Conservation (phyloP, 53 echinoderm and acorn worm genomes). For the Mesocentrotus franciscanus region DNA sequence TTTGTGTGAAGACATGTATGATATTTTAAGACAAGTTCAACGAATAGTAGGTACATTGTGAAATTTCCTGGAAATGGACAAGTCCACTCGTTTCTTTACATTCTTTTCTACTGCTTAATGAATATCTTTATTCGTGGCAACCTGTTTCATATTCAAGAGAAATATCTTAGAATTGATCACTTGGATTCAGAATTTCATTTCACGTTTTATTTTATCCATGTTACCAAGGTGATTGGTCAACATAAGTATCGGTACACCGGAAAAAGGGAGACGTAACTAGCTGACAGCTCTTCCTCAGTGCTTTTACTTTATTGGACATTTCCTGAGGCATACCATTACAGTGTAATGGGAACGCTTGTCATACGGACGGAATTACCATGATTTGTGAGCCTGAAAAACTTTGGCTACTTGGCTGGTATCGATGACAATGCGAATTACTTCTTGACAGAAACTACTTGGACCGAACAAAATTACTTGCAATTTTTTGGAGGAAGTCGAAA, state of each 20-base stretch:
- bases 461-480: neutral
- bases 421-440: constrained; percentile 5
- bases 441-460: neutral
- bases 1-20: too few relatives aligned
- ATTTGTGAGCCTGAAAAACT: neutral
- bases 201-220: neutral
- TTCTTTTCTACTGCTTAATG: neutral
- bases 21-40: too few relatives aligned
- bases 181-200: neutral
- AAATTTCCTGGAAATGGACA: too few relatives aligned
- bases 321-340: constrained; percentile 26
- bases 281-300: neutral
- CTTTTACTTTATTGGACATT: constrained; percentile 19
- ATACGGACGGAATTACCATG: neutral
- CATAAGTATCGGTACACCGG: neutral
- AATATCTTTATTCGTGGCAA: neutral
- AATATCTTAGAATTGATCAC: neutral
- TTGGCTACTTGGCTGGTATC: neutral
- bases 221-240: constrained; percentile 14
- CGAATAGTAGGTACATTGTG: too few relatives aligned
- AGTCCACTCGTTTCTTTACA: too few relatives aligned
- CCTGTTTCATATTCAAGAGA: neutral
- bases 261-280: neutral
- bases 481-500: neutral
- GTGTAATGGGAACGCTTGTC: neutral